Evolutionary conservation across 2,797 vertebrate genomes (phyloP).

Genomic region (Aratinga solstitialis): DNA sequence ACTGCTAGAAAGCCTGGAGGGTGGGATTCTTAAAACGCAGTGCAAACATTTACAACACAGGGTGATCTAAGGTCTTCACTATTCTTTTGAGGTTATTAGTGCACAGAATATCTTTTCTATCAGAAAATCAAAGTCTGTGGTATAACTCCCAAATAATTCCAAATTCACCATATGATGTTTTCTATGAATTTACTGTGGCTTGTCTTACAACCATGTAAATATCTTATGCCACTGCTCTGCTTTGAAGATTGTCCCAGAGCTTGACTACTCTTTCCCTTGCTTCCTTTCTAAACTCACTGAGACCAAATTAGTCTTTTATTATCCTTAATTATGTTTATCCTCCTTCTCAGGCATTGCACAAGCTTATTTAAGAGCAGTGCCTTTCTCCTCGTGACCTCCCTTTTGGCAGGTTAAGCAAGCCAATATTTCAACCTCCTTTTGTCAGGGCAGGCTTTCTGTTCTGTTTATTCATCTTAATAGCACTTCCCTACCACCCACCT

Average conservation of each 20-base stretch:
- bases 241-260: not conserved
- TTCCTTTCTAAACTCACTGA: not conserved
- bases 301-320: not conserved
- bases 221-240: not conserved
- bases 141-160: not conserved
- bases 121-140: not conserved
- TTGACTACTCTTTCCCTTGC: not conserved
- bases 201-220: not conserved
- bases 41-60: accelerated
- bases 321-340: not conserved
- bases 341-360: not conserved
- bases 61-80: not conserved
- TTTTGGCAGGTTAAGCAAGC: not conserved
- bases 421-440: not conserved
- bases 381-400: not conserved
- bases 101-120: not conserved
- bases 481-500: not conserved
- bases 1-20: not conserved
- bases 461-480: not conserved
- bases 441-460: not conserved
- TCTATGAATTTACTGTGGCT: not conserved
- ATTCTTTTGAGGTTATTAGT: not conserved
- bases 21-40: not conserved
- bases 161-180: not conserved
- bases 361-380: not conserved